phyloP scores from a whole-genome alignment of 2,113 vertebrate genomes.

The Silurus meridionalis region DNA sequence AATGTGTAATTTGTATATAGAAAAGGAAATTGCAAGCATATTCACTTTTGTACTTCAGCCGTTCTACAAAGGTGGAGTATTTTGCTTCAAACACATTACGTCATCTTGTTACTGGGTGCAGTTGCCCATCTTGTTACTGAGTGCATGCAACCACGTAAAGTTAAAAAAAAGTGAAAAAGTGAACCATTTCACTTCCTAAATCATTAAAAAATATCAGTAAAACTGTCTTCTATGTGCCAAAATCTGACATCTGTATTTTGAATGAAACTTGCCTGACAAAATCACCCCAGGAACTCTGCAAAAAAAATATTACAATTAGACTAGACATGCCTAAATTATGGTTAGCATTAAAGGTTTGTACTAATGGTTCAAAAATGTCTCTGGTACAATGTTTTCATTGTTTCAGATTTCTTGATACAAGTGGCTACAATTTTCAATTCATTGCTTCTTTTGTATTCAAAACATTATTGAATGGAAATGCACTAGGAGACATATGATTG shows the following conservation, averaged over 20 bases:
- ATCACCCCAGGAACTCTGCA: background rate
- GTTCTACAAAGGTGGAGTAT: background rate
- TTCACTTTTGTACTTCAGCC: background rate
- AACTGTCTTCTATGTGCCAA: background rate
- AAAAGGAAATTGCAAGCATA: background rate
- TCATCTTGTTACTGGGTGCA: background rate
- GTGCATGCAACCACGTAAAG: background rate
- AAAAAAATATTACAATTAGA: background rate
- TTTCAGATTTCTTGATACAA: background rate
- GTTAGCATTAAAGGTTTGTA: background rate
- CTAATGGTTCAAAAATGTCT: background rate
- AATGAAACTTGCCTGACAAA: background rate
- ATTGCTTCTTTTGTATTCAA: background rate
- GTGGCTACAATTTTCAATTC: background rate
- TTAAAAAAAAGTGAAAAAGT: background rate
- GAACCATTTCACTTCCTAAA: background rate
- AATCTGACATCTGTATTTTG: conserved; percentile 21
- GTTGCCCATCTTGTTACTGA: background rate
- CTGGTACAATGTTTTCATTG: background rate
- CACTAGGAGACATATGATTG: background rate
- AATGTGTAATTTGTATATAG: background rate
- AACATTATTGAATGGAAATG: background rate
- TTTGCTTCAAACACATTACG: background rate
- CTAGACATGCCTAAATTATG: background rate
- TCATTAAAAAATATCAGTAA: background rate